phyloP scores from a whole-genome alignment of 2,888 invertebrate genomes.

The Nomada lathburiana region DNA sequence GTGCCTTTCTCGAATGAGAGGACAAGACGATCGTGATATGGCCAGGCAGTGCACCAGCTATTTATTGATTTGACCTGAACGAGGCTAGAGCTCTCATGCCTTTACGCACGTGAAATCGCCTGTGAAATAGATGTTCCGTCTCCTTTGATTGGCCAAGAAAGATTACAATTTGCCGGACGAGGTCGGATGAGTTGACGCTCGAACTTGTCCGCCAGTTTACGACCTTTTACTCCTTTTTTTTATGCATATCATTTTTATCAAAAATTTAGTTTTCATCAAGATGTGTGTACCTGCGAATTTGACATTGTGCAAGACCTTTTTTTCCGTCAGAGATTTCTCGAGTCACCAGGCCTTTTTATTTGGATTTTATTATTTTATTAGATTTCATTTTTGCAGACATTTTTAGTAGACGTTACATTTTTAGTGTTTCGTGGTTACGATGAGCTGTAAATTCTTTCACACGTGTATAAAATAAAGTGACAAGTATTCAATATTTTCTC shows the following conservation, averaged over 20 bases:
- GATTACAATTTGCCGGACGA: constrained; percentile 47
- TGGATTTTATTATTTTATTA: neutral
- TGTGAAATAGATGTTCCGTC: constrained; percentile 60
- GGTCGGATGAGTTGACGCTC: constrained; percentile 29
- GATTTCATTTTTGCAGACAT: constrained; percentile 5
- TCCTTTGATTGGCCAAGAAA: constrained; percentile 42
- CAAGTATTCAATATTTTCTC: neutral
- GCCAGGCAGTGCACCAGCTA: neutral
- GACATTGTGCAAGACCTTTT: neutral
- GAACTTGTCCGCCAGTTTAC: neutral
- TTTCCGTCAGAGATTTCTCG: neutral
- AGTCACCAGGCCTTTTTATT: neutral
- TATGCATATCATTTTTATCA: neutral
- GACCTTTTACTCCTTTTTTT: constrained; percentile 13
- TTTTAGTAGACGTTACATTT: neutral
- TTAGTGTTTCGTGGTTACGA: no score
- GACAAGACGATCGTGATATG: neutral
- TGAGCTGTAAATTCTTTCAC: no score
- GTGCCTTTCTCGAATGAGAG: neutral
- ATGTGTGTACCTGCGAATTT: no score
- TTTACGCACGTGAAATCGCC: constrained; percentile 58
- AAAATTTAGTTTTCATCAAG: no score
- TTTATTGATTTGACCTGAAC: constrained; percentile 54
- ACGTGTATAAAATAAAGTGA: neutral
- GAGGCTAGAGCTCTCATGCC: constrained; percentile 35